Percentiles rank a stretch among this genome's conserved stretches.
Evolutionary conservation across 2,113 vertebrate species (phyloP).

Genomic region (Psettodes erumei): DNA sequence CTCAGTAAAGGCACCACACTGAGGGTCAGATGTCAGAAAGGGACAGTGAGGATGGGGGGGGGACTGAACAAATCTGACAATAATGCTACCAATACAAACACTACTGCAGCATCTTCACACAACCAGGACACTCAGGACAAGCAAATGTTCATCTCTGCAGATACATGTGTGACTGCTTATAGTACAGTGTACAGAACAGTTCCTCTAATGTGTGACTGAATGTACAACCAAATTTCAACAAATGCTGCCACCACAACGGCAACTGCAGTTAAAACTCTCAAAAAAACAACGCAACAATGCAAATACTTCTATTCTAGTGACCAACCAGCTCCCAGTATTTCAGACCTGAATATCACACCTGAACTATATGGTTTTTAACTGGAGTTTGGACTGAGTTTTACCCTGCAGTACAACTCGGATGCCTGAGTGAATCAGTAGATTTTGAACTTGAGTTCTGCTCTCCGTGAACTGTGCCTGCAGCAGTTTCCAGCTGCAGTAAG

Average conservation of each 20-base stretch:
- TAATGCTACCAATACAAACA: neutral
- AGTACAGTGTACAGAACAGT: no score
- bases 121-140: no score
- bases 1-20: conserved; percentile 95
- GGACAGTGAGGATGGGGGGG: no score
- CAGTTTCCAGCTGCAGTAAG: conserved; percentile 58
- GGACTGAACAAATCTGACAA: no score
- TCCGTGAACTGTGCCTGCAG: neutral
- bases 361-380: neutral
- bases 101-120: neutral
- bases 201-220: no score
- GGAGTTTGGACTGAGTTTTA: neutral
- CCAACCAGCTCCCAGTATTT: neutral
- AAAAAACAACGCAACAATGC: no score
- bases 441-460: neutral
- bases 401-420: neutral
- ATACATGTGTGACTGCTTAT: no score
- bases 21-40: conserved; percentile 37
- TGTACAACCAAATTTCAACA: no score
- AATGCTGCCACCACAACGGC: neutral
- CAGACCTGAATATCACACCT: neutral
- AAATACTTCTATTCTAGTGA: neutral
- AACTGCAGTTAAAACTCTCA: no score
- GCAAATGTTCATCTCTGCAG: no score
- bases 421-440: conserved; percentile 3